Base-by-base conservation (phyloP, 2,888 invertebrate species). In the Griposia aprilina region DNA sequence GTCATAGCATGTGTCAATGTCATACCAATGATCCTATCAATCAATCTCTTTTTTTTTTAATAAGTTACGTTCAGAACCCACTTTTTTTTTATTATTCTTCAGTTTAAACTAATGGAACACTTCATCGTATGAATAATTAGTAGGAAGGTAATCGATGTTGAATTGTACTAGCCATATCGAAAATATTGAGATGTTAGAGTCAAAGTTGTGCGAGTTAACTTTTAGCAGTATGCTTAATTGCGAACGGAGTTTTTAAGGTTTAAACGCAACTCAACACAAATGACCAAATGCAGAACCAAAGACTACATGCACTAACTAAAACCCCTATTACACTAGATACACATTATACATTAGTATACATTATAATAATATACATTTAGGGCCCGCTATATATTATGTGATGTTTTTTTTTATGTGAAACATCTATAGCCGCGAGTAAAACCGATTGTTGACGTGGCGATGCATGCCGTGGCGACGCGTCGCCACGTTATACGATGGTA, bases 181-280 rank as follows among this genome's bases (percentile, higher is more conserved):
- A 1, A 13, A 26, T 26, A 59, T 15, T 59, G 26, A 59, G n/a
- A 59, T 26, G 13, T 26, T 11, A 55, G 13, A 59, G 26, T 59
- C n/a, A 11, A 57, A 57, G 57, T 10, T 59, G 13, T 15, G 59
- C 13, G 15, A 59, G 26, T 59, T 15, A 26, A 7, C 7, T 59
- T 3, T 26, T 8, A 60, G 23, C 36, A 63, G 13, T 8, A 41
- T 63, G 36, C 23, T n/a, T 26, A 59, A 59, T 55, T 26, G 7
- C 13, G 3, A 63, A 23, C 8, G 13, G 15, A 41, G 15, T 23
- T 23, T 63, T 2, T 62, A 2, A 7, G 23, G 13, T 65, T 63
- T 74, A 20, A 65, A 26, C 59, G 50, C 36, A 50, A 76, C 26
- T 73, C 62, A 63, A 71, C 57, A 57, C 30, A 63, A n/a, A n/a